Base-by-base conservation (phyloP, 2,888 invertebrate species). In the Dynastes hyllus region DNA sequence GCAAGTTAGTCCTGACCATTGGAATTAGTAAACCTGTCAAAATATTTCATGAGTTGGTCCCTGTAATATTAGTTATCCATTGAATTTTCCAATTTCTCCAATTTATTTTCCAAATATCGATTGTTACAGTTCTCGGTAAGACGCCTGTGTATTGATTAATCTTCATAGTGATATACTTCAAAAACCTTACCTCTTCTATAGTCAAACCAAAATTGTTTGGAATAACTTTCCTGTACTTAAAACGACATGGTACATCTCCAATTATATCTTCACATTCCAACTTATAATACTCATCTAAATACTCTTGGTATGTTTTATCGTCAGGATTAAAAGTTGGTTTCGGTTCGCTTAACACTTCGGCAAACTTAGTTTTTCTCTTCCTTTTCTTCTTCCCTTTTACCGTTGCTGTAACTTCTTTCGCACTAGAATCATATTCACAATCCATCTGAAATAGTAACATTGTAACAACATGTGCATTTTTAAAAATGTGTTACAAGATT, bases 251-350 rank as follows among this genome's bases (percentile, higher is more conserved):
- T 83, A 95, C 88, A 86, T 98, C 97, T 0, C 94, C 98, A 70
- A 99, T 94, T 73, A 98, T 93, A 88, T 99, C 99, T 87, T 99
- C 99, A 88, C 96, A 99, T 88, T 98, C 97, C 87, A 98, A 90
- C 85, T 95, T 93, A 87, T 98, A 98, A 88, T 98, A 98, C 88
- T 98, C 98, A 85, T 98, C 97, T 87, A 98, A 93, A 86, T 98
- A 98, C 84, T 97, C 92, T 50, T 94, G 93, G 88, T 96, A 98
- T 0, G 94, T 94, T 85, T 91, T 91, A 80, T 94, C 92, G 79
- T 93, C 91, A 0, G 98, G 96, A 88, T 98, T 92, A 89, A 95
- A 98, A 76, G 92, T 91, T 0, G 98, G 98, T 86, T 98, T 98
- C 76, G 95, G 92, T 51, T 92, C 90, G 16, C 92, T 90, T 2